phyloP scores from a whole-genome alignment of 2,113 vertebrate genomes.

The Aptenodytes forsteri region DNA sequence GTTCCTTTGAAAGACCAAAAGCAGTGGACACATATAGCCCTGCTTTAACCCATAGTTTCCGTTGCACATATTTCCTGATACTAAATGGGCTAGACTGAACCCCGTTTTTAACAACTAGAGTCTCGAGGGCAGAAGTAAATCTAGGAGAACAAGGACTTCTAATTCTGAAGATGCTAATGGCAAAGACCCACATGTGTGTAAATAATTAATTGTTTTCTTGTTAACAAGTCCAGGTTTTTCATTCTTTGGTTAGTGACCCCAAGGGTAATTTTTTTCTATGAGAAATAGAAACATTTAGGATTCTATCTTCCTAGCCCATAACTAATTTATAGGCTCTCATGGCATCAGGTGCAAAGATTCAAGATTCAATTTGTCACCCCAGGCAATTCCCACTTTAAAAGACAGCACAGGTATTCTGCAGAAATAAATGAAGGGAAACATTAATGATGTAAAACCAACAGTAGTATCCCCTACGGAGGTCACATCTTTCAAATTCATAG shows the following conservation, averaged over 20 bases:
- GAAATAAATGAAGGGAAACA: conserved; percentile 57
- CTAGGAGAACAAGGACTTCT: conserved; percentile 22
- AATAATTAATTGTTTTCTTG: conserved; percentile 73
- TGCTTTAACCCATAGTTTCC: background rate
- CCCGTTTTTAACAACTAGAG: background rate
- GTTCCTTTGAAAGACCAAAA: background rate
- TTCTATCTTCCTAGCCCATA: conserved; percentile 62
- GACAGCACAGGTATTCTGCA: conserved; percentile 47
- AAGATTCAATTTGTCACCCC: conserved; percentile 65
- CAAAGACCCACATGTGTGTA: conserved; percentile 35
- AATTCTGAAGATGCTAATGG: conserved; percentile 39
- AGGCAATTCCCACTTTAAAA: conserved; percentile 62
- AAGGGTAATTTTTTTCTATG: conserved; percentile 34
- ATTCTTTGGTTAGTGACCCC: conserved; percentile 43
- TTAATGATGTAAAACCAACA: conserved; percentile 53
- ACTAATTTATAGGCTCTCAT: conserved; percentile 73
- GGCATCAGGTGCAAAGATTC: conserved; percentile 71
- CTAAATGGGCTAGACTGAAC: background rate
- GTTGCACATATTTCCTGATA: background rate
- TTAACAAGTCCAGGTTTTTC: conserved; percentile 53
- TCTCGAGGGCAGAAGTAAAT: background rate
- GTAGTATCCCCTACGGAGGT: conserved; percentile 12
- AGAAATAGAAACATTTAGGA: conserved; percentile 58
- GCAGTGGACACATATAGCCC: background rate
- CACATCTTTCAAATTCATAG: conserved; percentile 33